Conservation (phyloP, 2,797 vertebrate genomes). For the Echeneis naucrates region DNA sequence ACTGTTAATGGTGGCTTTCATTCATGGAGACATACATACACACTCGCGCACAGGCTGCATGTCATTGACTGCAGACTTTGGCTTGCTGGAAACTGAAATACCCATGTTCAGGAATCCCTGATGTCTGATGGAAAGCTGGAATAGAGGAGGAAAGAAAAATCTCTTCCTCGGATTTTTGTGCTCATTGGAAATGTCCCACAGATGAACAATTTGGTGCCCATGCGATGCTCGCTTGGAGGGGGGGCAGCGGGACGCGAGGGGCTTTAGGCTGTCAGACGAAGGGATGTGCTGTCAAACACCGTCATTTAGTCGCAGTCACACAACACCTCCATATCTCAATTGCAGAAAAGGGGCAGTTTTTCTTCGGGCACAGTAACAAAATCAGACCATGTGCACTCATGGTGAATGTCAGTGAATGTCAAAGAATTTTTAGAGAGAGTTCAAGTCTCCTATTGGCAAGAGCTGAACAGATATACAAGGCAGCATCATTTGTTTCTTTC, state of each 20-base stretch:
- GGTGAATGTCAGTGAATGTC: conserved; percentile 7
- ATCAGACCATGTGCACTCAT: neutral
- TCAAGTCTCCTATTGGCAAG: conserved; percentile 23
- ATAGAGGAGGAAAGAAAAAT: conserved; percentile 4
- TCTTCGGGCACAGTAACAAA: conserved; percentile 30
- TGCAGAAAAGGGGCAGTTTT: conserved; percentile 2
- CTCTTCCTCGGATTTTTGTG: conserved; percentile 3
- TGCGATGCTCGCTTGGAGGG: conserved; percentile 37
- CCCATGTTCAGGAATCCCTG: conserved; percentile 22
- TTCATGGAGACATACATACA: conserved; percentile 25
- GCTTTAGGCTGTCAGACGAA: conserved; percentile 31
- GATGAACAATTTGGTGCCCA: conserved; percentile 46
- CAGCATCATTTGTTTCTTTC: too few relatives aligned
- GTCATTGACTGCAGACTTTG: conserved; percentile 25
- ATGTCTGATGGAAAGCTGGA: conserved; percentile 14
- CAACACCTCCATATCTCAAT: conserved; percentile 28
- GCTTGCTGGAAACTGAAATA: conserved; percentile 31
- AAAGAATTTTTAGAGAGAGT: conserved; percentile 15
- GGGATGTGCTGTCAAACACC: conserved; percentile 45
- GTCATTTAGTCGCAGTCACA: conserved; percentile 18
- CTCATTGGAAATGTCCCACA: conserved; percentile 31
- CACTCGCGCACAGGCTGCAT: neutral
- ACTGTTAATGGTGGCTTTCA: conserved; percentile 60
- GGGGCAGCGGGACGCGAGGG: conserved; percentile 6
- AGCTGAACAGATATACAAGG: too few relatives aligned